A percentile compares a stretch with the other conserved stretches of the same genome.
Evolutionary conservation across 1,140 invertebrate genomes (phyloP).

Genomic region (Maniola jurtina): DNA sequence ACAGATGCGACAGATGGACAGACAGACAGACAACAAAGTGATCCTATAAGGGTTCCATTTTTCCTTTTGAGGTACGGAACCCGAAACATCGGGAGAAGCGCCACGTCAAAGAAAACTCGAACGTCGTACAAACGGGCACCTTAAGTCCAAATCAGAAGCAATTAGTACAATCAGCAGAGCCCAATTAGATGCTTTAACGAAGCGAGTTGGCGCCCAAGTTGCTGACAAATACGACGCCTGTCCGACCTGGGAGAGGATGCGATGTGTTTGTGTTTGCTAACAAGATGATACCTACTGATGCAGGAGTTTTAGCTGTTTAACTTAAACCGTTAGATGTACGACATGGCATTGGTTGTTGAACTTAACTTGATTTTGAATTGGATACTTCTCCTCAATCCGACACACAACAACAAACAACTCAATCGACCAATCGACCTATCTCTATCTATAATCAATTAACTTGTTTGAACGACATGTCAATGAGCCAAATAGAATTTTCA

Average conservation of each 20-base stretch:
- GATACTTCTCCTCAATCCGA: not conserved
- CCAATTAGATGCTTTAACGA: constrained; percentile 73
- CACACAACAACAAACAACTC: no score
- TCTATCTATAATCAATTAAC: no score
- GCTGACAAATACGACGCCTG: constrained; percentile 59
- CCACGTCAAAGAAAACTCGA: no score
- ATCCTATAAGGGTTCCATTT: no score
- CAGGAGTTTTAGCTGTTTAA: constrained; percentile 13
- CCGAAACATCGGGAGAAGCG: not conserved
- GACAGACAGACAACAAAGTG: no score
- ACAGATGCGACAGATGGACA: no score
- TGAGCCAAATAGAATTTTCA: no score
- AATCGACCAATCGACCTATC: no score
- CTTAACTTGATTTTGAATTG: not conserved
- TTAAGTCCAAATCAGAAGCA: constrained; percentile 70
- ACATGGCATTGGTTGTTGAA: not conserved
- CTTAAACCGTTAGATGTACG: constrained; percentile 4
- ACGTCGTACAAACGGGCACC: constrained; percentile 44
- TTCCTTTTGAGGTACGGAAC: no score
- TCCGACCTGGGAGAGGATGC: constrained; percentile 56
- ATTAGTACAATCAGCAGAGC: constrained; percentile 69
- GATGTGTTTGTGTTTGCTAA: constrained; percentile 50
- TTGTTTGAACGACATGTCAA: no score
- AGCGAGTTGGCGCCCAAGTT: constrained; percentile 63
- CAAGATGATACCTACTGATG: constrained; percentile 31